These are phyloP conservation scores for Drosophila santomea DNA, from an alignment of 1,140 invertebrate species.

Conservation along the genomic window DNA sequence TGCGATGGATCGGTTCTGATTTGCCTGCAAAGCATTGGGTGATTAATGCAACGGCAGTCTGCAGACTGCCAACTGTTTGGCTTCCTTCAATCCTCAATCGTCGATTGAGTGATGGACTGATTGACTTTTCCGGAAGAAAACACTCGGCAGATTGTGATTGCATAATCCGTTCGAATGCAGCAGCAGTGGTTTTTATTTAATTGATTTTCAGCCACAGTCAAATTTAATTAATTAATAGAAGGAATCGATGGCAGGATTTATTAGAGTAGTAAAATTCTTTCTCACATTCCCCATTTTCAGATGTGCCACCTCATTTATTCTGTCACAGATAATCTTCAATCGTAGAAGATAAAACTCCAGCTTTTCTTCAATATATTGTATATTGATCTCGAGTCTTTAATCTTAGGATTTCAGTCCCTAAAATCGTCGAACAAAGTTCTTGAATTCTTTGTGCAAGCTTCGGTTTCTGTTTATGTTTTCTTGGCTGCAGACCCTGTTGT, in stretches of 20 bases:
- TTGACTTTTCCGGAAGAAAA: conserved; percentile 70
- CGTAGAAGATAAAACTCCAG: background rate
- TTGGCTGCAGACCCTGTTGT: background rate
- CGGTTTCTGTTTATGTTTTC: conserved; percentile 2
- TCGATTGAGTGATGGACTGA: conserved; percentile 52
- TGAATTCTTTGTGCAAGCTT: conserved; percentile 5
- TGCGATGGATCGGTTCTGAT: conserved; percentile 35
- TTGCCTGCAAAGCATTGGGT: conserved; percentile 34
- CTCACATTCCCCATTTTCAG: background rate
- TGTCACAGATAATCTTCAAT: background rate
- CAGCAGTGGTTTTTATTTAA: conserved; percentile 17
- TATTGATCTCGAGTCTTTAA: conserved; percentile 1
- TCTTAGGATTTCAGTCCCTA: background rate
- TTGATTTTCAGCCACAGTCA: conserved; percentile 13
- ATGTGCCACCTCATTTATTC: background rate
- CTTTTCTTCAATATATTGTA: background rate
- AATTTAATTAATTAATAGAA: background rate
- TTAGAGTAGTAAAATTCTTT: no score
- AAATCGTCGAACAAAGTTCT: conserved; percentile 1
- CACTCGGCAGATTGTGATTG: conserved; percentile 43
- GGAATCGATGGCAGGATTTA: no score
- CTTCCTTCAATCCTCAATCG: conserved; percentile 17
- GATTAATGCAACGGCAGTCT: conserved; percentile 67
- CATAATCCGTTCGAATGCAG: conserved; percentile 50
- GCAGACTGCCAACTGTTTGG: conserved; percentile 36